Conservation (phyloP, 2,797 vertebrate genomes). For the Schizopygopsis pylzovi region DNA sequence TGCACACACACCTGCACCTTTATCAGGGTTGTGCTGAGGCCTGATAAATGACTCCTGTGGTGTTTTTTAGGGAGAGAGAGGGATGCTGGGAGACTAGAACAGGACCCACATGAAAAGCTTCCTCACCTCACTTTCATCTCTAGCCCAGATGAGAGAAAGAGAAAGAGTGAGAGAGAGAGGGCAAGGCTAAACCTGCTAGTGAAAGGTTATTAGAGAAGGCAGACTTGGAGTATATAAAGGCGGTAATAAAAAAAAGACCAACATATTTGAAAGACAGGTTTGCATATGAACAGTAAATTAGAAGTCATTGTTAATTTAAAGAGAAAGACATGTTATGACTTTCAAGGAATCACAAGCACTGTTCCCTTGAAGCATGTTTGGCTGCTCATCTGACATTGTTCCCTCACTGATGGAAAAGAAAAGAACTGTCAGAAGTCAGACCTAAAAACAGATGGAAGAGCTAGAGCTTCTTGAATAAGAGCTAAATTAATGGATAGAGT, state of each 20-base stretch:
- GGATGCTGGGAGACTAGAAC: slow-evolving; percentile 57
- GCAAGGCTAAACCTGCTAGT: slow-evolving; percentile 21
- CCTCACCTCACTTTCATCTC: slow-evolving; percentile 78
- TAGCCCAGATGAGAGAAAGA: slow-evolving; percentile 66
- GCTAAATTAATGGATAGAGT: slow-evolving; percentile 11
- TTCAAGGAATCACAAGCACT: neutral
- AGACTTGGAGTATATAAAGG: slow-evolving; percentile 1
- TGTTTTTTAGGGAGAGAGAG: slow-evolving; percentile 48
- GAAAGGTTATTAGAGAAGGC: slow-evolving; percentile 28
- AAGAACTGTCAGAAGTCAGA: neutral
- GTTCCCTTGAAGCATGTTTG: neutral
- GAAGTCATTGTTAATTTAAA: slow-evolving; percentile 4
- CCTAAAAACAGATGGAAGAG: neutral
- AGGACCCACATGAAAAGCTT: slow-evolving; percentile 73
- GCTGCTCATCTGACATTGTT: neutral
- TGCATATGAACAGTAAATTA: neutral
- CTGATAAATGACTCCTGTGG: slow-evolving; percentile 62
- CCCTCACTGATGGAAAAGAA: neutral
- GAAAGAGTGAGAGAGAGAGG: slow-evolving; percentile 45
- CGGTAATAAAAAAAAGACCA: neutral
- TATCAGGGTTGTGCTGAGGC: slow-evolving; percentile 53
- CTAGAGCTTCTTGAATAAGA: slow-evolving; percentile 15
- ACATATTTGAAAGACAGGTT: neutral
- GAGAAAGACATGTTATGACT: neutral
- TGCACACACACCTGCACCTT: slow-evolving; percentile 29